phyloP scores from a whole-genome alignment of 2,113 vertebrate species.

The Tetrax tetrax region DNA sequence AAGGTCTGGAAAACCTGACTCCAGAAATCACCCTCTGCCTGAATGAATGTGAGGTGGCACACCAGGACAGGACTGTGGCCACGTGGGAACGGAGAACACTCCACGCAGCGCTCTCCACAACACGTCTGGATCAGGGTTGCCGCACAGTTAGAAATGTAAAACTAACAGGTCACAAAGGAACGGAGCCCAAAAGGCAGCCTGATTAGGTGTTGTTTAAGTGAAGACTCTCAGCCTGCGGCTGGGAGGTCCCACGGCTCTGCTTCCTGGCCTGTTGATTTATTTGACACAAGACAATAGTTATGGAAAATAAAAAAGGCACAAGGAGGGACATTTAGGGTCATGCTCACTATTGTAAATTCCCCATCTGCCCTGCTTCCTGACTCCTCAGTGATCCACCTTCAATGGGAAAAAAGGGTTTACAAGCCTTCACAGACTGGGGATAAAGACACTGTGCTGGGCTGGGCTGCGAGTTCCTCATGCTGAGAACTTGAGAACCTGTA shows the following conservation, averaged over 20 bases:
- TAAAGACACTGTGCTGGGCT: neutral
- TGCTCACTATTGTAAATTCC: neutral
- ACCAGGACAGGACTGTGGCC: neutral
- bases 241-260: neutral
- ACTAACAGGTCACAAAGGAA: conserved; percentile 6
- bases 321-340: neutral
- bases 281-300: neutral
- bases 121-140: neutral
- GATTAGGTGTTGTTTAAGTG: neutral
- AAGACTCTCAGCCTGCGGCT: neutral
- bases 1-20: neutral
- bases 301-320: neutral
- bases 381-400: neutral
- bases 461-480: neutral
- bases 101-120: neutral
- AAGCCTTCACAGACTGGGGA: neutral
- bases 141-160: neutral
- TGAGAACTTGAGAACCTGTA: neutral
- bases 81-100: neutral
- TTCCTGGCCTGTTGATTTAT: conserved; percentile 22
- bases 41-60: neutral
- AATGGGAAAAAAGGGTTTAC: neutral
- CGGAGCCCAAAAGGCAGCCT: neutral
- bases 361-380: neutral
- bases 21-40: neutral